Evolutionary conservation across 2,797 vertebrate species (phyloP), one percentile per base, ranked within the genome.

Genomic region (Pseudomugil gertrudae): DNA sequence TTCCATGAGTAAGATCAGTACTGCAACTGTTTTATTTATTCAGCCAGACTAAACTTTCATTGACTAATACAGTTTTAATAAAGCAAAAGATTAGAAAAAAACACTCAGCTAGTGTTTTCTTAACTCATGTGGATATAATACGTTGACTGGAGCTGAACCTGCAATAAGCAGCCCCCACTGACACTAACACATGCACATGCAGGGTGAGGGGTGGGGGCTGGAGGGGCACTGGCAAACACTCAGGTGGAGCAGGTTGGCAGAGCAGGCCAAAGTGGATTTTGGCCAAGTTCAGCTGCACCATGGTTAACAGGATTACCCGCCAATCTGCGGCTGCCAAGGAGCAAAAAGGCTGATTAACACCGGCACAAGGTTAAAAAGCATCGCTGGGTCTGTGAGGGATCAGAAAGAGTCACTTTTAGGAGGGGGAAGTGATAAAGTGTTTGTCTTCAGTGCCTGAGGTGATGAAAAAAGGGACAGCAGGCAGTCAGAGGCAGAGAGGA

Each of bases 241-340:
- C 69, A 71, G 83, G 80, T 80, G 81, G 72, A 72, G 62, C 36
- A 47, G 63, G 36, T 58, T 76, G 76, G 78, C 73, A 55, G 77
- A 35, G 52, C 40, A 71, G 59, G 30, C 63, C 59, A n/a, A 17
- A 74, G 72, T 81, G 68, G 66, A 69, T 66, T 82, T 76, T 80
- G 79, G 83, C 76, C 47, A 55, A 77, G 75, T 38, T 52, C 47
- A 4, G 50, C 55, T 66, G 55, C 61, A 61, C 65, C 54, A 45
- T 64, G 78, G 78, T 75, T 84, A 83, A 88, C 75, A 65, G 83
- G 84, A 90, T 91, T 87, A 90, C 66, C 72, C 11, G 53, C 69
- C 85, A 82, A 86, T 83, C 76, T 78, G 71, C 57, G 69, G 47
- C 74, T 74, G 79, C 79, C 74, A 29, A 35, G 63, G 66, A 76